phyloP scores from a whole-genome alignment of 2,888 invertebrate species.

The Tinea semifulvella region DNA sequence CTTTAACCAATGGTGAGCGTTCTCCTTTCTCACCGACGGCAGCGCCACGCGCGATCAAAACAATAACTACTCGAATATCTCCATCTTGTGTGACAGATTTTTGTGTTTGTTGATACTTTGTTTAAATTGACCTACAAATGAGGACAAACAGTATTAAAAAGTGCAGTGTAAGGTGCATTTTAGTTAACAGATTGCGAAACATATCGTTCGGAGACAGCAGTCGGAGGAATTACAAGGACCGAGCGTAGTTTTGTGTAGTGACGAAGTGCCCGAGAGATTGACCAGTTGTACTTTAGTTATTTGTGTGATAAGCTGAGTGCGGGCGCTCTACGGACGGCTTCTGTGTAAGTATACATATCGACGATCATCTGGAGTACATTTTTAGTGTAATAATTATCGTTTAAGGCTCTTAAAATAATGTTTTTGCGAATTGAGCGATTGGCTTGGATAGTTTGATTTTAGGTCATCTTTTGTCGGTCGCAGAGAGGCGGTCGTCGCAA shows the following conservation, averaged over 20 bases:
- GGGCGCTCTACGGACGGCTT: conserved; percentile 55
- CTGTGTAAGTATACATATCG: conserved; percentile 53
- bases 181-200: neutral
- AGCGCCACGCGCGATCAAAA: conserved; percentile 58
- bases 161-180: neutral
- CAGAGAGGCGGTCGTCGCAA: conserved; percentile 49
- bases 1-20: conserved; percentile 35
- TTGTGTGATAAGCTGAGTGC: conserved; percentile 65
- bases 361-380: conserved; percentile 20
- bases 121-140: conserved; percentile 21
- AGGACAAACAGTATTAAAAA: conserved; percentile 5
- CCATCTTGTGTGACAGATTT: conserved; percentile 74
- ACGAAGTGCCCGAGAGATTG: conserved; percentile 59
- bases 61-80: conserved; percentile 66
- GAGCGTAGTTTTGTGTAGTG: conserved; percentile 38
- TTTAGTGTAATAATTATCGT: conserved; percentile 1
- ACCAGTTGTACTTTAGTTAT: conserved; percentile 61
- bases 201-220: neutral
- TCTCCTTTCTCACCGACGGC: conserved; percentile 36
- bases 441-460: conserved; percentile 42
- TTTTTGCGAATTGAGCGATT: neutral
- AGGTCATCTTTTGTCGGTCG: conserved; percentile 59
- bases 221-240: conserved; percentile 24
- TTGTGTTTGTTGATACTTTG: conserved; percentile 67
- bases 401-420: neutral